phyloP scores from a whole-genome alignment of 2,888 invertebrate genomes.

The Baronia brevicornis region DNA sequence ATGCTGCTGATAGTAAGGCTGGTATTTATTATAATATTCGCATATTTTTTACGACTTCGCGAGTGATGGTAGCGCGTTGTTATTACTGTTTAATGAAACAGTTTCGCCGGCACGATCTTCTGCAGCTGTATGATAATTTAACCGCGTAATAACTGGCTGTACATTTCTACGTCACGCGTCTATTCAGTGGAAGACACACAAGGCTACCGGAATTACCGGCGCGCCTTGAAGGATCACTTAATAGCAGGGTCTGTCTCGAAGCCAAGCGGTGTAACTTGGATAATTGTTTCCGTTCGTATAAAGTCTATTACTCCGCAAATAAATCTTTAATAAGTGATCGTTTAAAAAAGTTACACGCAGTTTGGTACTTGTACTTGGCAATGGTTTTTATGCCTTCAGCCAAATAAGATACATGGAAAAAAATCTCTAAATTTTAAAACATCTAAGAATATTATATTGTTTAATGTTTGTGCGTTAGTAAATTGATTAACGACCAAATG shows the following conservation, averaged over 20 bases:
- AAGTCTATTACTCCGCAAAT: too few relatives aligned
- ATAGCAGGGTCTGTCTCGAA: constrained; percentile 24
- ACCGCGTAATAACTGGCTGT: constrained; percentile 40
- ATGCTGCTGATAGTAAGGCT: too few relatives aligned
- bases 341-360: too few relatives aligned
- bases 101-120: constrained; percentile 21
- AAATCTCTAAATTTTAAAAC: too few relatives aligned
- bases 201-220: constrained; percentile 33
- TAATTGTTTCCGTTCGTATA: constrained; percentile 10
- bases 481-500: too few relatives aligned
- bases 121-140: constrained; percentile 37
- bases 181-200: constrained; percentile 28
- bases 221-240: constrained; percentile 29
- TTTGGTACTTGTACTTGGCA: too few relatives aligned
- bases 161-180: constrained; percentile 29
- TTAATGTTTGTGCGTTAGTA: too few relatives aligned
- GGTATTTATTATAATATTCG: too few relatives aligned
- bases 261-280: neutral
- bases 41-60: constrained; percentile 4
- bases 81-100: constrained; percentile 11
- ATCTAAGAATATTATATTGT: too few relatives aligned
- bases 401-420: too few relatives aligned
- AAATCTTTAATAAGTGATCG: too few relatives aligned
- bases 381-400: too few relatives aligned
- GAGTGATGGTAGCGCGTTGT: constrained; percentile 9